phyloP scores from a whole-genome alignment of 2,797 vertebrate species.

The Brachyrhaphis roseni region DNA sequence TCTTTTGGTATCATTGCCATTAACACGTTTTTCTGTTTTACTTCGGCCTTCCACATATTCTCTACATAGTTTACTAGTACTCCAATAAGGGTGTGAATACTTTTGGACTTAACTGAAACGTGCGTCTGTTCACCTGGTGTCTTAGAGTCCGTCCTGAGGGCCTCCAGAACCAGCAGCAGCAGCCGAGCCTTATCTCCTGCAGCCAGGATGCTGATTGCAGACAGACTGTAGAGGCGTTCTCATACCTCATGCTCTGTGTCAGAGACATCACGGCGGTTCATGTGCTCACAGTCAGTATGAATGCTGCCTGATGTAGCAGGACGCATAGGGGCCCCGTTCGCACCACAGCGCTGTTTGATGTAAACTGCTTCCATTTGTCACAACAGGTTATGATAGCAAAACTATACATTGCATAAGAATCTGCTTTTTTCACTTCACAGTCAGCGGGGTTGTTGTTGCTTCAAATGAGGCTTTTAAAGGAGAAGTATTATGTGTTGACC shows the following conservation, averaged over 20 bases:
- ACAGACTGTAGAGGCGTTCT: conserved; percentile 50
- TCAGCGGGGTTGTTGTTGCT: neutral
- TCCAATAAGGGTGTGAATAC: too few species aligned
- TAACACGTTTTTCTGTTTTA: neutral
- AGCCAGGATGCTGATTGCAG: conserved; percentile 67
- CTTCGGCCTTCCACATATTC: too few species aligned
- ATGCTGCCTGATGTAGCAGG: conserved; percentile 33
- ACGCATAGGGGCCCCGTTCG: conserved; percentile 13
- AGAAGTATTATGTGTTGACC: too few species aligned
- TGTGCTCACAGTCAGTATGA: conserved; percentile 50
- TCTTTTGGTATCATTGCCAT: too few species aligned
- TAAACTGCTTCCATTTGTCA: conserved; percentile 6
- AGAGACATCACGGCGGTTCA: conserved; percentile 44
- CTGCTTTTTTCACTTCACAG: neutral
- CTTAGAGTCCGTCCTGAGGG: conserved; percentile 7
- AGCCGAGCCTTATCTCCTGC: conserved; percentile 59
- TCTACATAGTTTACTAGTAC: too few species aligned
- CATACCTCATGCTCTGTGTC: conserved; percentile 59
- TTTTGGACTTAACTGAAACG: too few species aligned
- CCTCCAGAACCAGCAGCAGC: conserved; percentile 12
- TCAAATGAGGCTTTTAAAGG: neutral
- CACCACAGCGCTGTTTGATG: conserved; percentile 20
- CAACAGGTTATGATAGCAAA: conserved; percentile 6
- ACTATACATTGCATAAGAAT: neutral
- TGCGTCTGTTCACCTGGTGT: neutral